A percentile compares a stretch with the other conserved stretches of the same genome.
These are phyloP conservation scores for Parazoanthus swiftii DNA, from an alignment of 92 coral and sea anemone species.

Conservation along the genomic window DNA sequence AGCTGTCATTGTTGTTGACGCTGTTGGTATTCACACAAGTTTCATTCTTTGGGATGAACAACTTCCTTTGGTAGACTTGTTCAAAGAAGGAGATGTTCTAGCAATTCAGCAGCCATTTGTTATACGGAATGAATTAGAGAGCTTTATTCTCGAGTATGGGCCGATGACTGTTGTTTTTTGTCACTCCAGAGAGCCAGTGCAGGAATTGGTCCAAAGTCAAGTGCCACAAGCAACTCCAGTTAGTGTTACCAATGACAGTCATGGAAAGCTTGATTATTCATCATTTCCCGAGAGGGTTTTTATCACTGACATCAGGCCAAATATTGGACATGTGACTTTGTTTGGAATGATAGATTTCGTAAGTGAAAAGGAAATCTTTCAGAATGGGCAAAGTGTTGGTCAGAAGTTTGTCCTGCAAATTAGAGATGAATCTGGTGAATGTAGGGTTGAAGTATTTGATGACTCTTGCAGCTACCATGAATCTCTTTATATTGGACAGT, in stretches of 20 bases:
- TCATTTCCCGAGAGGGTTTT: constrained; percentile 84
- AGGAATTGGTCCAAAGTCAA: constrained; percentile 84
- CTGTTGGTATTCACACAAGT: constrained; percentile 73
- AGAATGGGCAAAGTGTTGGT: constrained; percentile 51
- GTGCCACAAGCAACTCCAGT: constrained; percentile 65
- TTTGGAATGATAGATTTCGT: constrained; percentile 60
- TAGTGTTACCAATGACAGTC: constrained; percentile 81
- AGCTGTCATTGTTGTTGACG: constrained; percentile 69
- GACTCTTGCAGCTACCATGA: constrained; percentile 50
- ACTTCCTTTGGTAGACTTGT: constrained; percentile 72
- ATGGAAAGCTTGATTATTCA: constrained; percentile 89
- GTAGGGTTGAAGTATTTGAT: constrained; percentile 61
- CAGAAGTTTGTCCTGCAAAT: constrained; percentile 60
- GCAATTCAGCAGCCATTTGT: constrained; percentile 84
- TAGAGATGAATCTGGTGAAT: constrained; percentile 65
- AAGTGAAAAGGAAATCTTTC: constrained; percentile 50
- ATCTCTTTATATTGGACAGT: constrained; percentile 75
- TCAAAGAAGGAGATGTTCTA: constrained; percentile 80
- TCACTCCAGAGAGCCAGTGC: constrained; percentile 55
- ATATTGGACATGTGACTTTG: constrained; percentile 76
- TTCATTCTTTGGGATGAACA: constrained; percentile 91
- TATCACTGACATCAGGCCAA: constrained; percentile 76
- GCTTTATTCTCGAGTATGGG: constrained; percentile 87
- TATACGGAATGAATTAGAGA: constrained; percentile 68
- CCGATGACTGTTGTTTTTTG: constrained; percentile 86